Evolutionary conservation across 2,888 invertebrate species (phyloP).

Genomic region (Drosophila neutralis): DNA sequence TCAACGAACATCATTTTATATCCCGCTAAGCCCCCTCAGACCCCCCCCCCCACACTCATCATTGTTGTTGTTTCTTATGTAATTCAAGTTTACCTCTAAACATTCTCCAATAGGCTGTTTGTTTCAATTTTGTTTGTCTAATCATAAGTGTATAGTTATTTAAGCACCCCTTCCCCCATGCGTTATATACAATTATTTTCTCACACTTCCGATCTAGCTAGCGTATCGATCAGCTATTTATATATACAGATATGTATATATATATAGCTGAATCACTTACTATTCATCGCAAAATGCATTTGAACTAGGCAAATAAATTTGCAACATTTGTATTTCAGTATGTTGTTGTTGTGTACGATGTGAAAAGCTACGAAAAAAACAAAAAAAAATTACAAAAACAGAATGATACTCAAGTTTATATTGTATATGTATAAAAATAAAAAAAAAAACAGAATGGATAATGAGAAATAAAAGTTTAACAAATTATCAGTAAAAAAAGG

Average conservation of each 20-base stretch:
- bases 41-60: conserved; percentile 8
- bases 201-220: conserved; percentile 40
- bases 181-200: conserved; percentile 66
- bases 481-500: conserved; percentile 34
- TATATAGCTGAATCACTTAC: conserved; percentile 8
- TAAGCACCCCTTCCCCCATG: conserved; percentile 69
- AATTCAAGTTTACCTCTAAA: conserved; percentile 70
- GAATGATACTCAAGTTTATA: conserved; percentile 71
- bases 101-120: conserved; percentile 79
- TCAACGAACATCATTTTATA: conserved; percentile 36
- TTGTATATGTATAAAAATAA: conserved; percentile 50
- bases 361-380: conserved; percentile 31
- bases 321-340: conserved; percentile 45
- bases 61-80: conserved; percentile 68
- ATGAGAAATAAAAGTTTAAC: conserved; percentile 64
- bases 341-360: conserved; percentile 60
- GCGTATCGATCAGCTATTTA: conserved; percentile 39
- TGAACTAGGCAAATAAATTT: conserved; percentile 63
- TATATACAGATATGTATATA: conserved; percentile 23
- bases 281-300: conserved; percentile 65
- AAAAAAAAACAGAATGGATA: conserved; percentile 49
- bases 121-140: conserved; percentile 78
- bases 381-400: conserved; percentile 24
- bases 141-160: conserved; percentile 66
- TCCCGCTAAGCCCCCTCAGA: conserved; percentile 1